Percentiles rank a stretch among this genome's conserved stretches.
phyloP scores from a whole-genome alignment of 1,140 invertebrate species.

The Rhopalosiphum maidis region DNA sequence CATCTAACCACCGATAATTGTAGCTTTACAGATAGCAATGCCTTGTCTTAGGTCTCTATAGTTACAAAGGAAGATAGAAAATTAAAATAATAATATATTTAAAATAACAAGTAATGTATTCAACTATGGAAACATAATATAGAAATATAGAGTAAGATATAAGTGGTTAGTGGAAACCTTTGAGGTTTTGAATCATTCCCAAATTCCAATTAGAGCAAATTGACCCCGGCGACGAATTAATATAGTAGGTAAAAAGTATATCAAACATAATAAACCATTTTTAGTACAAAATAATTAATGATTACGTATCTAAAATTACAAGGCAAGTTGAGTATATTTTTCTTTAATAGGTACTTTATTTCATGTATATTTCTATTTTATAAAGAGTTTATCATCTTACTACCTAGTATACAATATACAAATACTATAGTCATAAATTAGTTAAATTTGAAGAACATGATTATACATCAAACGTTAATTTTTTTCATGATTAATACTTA shows the following conservation, averaged over 20 bases:
- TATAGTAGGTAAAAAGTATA: neutral
- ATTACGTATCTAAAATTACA: neutral
- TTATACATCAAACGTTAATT: neutral
- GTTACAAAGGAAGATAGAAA: neutral
- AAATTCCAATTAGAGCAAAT: neutral
- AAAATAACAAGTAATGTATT: neutral
- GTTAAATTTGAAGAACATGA: neutral
- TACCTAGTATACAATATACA: neutral
- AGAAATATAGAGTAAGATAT: neutral
- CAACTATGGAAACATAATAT: neutral
- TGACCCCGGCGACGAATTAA: neutral
- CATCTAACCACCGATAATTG: neutral
- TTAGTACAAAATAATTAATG: neutral
- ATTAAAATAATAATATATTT: neutral
- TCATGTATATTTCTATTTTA: neutral
- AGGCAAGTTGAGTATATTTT: neutral
- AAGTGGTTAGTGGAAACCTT: neutral
- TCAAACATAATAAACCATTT: neutral
- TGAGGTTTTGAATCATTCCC: neutral
- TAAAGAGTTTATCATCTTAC: neutral
- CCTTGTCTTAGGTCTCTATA: neutral
- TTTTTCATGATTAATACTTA: neutral
- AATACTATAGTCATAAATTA: neutral
- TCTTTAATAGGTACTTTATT: neutral
- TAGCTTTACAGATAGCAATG: neutral